Evolutionary conservation across 2,888 invertebrate genomes (phyloP), one percentile per base, ranked within the genome.

Genomic region (Cerastis leucographa): DNA sequence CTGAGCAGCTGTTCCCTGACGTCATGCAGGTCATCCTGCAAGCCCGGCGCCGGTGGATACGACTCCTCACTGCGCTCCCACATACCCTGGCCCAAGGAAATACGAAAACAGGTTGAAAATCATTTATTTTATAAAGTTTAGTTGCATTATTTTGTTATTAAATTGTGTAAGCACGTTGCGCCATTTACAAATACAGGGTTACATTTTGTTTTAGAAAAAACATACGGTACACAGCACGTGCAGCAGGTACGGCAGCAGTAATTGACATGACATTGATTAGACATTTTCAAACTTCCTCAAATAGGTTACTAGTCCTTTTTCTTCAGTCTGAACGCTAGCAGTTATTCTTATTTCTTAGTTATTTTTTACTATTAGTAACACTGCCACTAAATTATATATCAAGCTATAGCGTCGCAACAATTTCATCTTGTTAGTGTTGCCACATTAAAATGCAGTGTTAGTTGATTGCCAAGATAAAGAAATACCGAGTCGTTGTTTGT

Each of bases 401-500:
- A 44, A 79, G 80, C 40, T 29, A 35, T 19, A 42, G 35, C 54
- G 49, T 74, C 22, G n/a, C n/a, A n/a, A n/a, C n/a, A 35, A 25
- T 42, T 4, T 56, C 29, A 66, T 56, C 56, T 66, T 65, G 44
- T 83, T 83, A 83, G 49, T 83, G 17, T 71, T 61, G 72, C 49
- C 64, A 77, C 49, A n/a, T 4, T 17, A 71, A 56, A 64, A 49
- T n/a, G 14, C 35, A 64, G 12, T 44, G 46, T 78, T 70, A 72
- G 42, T 77, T 42, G 6, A 49, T 44, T 78, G 42, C 14, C 11
- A 42, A 19, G 9, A 62, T 17, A 17, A 59, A 61, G 1, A 49
- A 74, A 82, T 96, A 96, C 96, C 96, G 96, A 96, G 83, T 96
- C 96, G 78, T 95, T 93, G 89, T 95, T 96, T 17, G 88, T 86